Percentiles rank a stretch among this genome's conserved stretches.
These are phyloP conservation scores for Stenotaenia linearis DNA, from an alignment of 2,888 invertebrate genomes.

Conservation along the genomic window DNA sequence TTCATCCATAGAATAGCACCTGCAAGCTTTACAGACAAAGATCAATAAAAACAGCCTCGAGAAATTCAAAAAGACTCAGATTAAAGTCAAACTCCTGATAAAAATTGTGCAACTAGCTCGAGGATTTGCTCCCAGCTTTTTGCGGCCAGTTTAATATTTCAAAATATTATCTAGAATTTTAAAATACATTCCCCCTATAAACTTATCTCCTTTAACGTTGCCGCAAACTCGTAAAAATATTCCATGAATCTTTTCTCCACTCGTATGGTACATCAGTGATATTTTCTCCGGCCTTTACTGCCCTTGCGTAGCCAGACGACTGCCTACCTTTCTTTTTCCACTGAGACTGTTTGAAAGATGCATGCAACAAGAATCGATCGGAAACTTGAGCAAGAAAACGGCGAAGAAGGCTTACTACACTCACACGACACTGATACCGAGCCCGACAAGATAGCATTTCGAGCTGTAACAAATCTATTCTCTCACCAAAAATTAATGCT, in stretches of 20 bases:
- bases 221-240: conserved; percentile 1
- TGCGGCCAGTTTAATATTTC: not conserved
- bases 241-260: conserved; percentile 2
- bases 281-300: not conserved
- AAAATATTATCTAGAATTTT: not conserved
- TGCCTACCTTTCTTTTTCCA: not conserved
- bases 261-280: not conserved
- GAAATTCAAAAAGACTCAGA: not conserved
- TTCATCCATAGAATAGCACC: not conserved
- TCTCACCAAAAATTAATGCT: conserved; percentile 2
- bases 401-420: not conserved
- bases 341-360: conserved; percentile 12
- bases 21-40: not conserved
- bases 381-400: not conserved
- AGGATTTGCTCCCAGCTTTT: not conserved
- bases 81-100: not conserved
- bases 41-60: not conserved
- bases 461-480: not conserved
- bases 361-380: conserved; percentile 15
- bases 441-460: not conserved
- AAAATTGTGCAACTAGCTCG: not conserved
- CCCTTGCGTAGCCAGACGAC: not conserved
- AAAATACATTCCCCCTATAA: not conserved
- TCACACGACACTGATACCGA: conserved; percentile 8
- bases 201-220: not conserved